Conservation (phyloP, 1,140 invertebrate genomes). For the Calliopsis andreniformis region DNA sequence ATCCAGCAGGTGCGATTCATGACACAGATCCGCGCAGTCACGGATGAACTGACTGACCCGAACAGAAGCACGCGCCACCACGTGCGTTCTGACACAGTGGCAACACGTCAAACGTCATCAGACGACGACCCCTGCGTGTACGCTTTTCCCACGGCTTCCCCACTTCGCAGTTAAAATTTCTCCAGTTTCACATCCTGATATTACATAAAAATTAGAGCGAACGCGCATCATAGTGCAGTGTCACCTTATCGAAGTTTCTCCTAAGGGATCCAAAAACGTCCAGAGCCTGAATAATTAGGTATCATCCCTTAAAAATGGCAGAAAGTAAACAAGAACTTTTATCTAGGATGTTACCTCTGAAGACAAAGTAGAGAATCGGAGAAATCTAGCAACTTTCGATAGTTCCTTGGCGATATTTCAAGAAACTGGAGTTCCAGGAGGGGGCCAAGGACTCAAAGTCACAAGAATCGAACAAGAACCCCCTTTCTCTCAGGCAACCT, state of each 20-base stretch:
- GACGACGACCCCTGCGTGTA: slow-evolving; percentile 12
- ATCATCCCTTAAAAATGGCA: no score
- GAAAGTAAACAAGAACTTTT: not conserved
- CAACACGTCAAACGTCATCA: slow-evolving; percentile 13
- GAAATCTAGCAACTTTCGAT: not conserved
- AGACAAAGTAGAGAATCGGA: not conserved
- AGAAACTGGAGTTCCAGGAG: no score
- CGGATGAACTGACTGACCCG: slow-evolving; percentile 7
- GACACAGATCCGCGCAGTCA: not conserved
- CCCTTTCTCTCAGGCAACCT: not conserved
- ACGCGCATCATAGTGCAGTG: slow-evolving; percentile 26
- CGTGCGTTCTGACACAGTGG: slow-evolving; percentile 10
- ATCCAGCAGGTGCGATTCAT: not conserved
- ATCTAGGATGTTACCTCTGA: not conserved
- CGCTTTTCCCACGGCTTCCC: slow-evolving; percentile 56
- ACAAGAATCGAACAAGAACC: not conserved
- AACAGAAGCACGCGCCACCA: not conserved
- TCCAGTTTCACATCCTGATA: slow-evolving; percentile 63
- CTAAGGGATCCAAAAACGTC: not conserved
- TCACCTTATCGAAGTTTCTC: slow-evolving; percentile 18
- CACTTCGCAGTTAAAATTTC: slow-evolving; percentile 64
- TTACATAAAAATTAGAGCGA: slow-evolving; percentile 69
- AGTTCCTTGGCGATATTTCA: not conserved
- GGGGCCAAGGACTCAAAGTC: no score
- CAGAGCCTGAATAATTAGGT: no score